Base-by-base conservation (phyloP, 2,113 vertebrate genomes). In the Lepisosteus osseus region DNA sequence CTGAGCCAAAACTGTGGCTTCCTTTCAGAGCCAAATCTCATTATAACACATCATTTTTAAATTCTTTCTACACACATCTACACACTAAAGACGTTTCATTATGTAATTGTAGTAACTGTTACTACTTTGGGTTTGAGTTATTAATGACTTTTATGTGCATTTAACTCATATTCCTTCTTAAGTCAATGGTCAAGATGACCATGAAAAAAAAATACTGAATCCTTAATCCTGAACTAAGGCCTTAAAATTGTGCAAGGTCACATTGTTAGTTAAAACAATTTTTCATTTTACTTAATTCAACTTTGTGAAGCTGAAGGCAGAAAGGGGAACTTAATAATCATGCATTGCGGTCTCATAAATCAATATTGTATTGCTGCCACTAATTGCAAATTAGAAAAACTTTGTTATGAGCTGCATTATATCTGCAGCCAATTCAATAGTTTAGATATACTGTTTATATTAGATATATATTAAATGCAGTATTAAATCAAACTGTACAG, bases 161-260 rank as follows among this genome's bases (percentile, higher is more conserved):
- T 51, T 2, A 51, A 51, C 47, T 6, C 9, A 51, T 9, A 51
- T 51, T 51, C 2, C 47, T 51, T 51, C 47, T 51, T 51, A 51
- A 68, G 54, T 54, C n/a, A 68, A 56, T 68, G 14, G 76, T 57
- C 29, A 65, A 72, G 63, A 57, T 17, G 12, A 54, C 13, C 7
- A 43, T 6, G 7, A 13, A 45, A 67, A 71, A 66, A 47, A 55
- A 29, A 29, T 29, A 0, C 29, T 29, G 29, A 29, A 7, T 1
- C 42, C 68, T n/a, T 43, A 42, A 12, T 15, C 40, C 14, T 6
- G 42, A 9, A 14, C 54, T 8, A 69, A 69, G n/a, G 3, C 7
- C 68, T 13, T 4, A n/a, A 69, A 56, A 69, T 69, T 54, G 59
- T 69, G 40, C 13, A 57, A 57, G 55, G 55, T 12, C 47, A 55